Evolutionary conservation across 2,888 invertebrate species (phyloP), one percentile per base, ranked within the genome.

Genomic region (Dryobotodes eremita): DNA sequence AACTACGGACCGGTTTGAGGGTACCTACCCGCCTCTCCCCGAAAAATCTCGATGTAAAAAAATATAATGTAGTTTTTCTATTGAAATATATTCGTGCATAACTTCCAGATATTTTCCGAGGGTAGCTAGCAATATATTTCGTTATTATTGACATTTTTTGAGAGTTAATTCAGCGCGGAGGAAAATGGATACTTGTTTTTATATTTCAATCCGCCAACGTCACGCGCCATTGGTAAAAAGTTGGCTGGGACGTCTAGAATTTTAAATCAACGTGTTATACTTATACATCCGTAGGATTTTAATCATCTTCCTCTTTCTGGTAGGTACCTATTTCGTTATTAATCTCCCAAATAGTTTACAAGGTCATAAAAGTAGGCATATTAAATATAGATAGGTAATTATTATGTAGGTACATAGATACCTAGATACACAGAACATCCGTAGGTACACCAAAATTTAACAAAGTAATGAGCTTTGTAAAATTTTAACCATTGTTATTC

Each of bases 141-240:
- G 53, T 71, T 85, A 50, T 77, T 80, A 77, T 80, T 80, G 59
- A 73, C 83, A 57, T 66, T 42, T 57, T 80, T 81, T 71, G 8
- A 57, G 26, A 57, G 61, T 69, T 48, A 61, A 83, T 72, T 72
- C 55, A 31, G 15, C 15, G 59, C 15, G 15, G 46, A 61, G 36
- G 8, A 31, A 72, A 62, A 64, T 80, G 31, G 20, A 31, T 55
- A 31, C 53, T n/a, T 66, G 36, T 71, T 82, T 62, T 75, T 66
- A 42, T 81, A 36, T 75, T 69, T 69, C 76, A 69, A 64, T 59
- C 46, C 31, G 5, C 10, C 17, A 26, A 42, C 31, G 46, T 23
- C 53, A 64, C 50, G 62, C 62, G n/a, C 23, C 74, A 46, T 59
- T 76, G 57, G 68, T 42, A n/a, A 69, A 65, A 73, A 53, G 36